These are phyloP conservation scores for Chrysomela aeneicollis DNA, from an alignment of 2,888 invertebrate species.

Conservation along the genomic window DNA sequence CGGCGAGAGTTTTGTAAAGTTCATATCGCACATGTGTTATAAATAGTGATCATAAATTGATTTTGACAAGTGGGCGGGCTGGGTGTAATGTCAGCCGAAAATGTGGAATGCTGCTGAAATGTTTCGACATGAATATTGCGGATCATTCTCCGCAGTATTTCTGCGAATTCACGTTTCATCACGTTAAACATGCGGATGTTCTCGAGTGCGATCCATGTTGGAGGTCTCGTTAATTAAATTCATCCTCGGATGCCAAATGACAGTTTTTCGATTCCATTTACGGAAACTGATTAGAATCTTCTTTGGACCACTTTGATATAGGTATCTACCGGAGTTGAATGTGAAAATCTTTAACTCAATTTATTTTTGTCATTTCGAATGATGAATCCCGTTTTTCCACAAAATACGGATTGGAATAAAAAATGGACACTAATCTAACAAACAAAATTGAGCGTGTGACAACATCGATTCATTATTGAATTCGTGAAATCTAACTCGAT, in stretches of 20 bases:
- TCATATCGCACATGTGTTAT: constrained; percentile 19
- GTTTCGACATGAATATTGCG: constrained; percentile 19
- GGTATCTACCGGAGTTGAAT: too few species aligned
- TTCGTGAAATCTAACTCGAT: too few species aligned
- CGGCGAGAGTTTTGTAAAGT: constrained; percentile 3
- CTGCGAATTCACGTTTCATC: neutral
- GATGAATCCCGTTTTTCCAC: too few species aligned
- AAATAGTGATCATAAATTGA: constrained; percentile 15
- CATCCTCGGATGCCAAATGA: neutral
- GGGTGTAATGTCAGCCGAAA: constrained; percentile 6
- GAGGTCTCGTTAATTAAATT: neutral
- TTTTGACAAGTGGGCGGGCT: constrained; percentile 12
- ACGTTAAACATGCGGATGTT: neutral
- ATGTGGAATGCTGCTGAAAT: constrained; percentile 13
- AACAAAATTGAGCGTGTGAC: too few species aligned
- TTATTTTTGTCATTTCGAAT: too few species aligned
- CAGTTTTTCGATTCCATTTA: too few species aligned
- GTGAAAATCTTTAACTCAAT: too few species aligned
- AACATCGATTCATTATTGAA: too few species aligned
- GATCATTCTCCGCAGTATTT: constrained; percentile 4
- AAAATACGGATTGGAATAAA: too few species aligned
- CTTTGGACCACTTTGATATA: too few species aligned
- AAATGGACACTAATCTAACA: too few species aligned
- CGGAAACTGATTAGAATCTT: too few species aligned
- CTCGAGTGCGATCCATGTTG: neutral